Evolutionary conservation across 2,113 vertebrate species (phyloP).

Genomic region (Carettochelys insculpta): DNA sequence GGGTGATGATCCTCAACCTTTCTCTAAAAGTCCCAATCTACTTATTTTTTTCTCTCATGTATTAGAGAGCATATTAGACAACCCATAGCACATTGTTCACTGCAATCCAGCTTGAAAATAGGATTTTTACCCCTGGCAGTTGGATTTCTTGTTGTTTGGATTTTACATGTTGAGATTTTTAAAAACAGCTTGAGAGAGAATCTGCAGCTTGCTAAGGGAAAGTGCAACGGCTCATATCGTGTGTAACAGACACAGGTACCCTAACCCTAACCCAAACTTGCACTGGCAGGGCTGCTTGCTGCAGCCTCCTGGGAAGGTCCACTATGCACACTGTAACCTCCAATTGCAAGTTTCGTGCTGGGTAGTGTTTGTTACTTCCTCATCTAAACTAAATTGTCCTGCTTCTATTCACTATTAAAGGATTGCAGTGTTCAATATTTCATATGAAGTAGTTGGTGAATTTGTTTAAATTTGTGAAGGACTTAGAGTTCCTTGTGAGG

Average conservation of each 20-base stretch:
- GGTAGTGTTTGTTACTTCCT: background rate
- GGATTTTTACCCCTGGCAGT: too few species aligned
- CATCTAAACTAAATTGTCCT: background rate
- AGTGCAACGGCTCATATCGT: background rate
- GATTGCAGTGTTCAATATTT: background rate
- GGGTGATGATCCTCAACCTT: background rate
- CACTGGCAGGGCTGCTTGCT: background rate
- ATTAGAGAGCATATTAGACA: background rate
- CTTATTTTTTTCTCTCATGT: background rate
- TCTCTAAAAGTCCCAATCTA: background rate
- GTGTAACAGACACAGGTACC: background rate
- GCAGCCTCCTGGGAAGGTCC: background rate
- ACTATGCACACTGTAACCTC: background rate
- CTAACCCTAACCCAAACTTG: too few species aligned
- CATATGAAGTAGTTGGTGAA: background rate
- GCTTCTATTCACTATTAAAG: background rate
- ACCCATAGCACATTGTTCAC: background rate
- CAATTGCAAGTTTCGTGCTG: background rate
- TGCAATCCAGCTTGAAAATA: background rate
- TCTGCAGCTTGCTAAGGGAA: background rate
- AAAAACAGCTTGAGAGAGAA: background rate
- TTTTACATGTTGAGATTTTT: background rate
- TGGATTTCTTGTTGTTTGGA: background rate
- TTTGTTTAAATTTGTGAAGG: background rate
- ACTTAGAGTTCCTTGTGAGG: too few species aligned